Conservation (phyloP, 2,113 vertebrate species). For the Amphiprion ocellaris region DNA sequence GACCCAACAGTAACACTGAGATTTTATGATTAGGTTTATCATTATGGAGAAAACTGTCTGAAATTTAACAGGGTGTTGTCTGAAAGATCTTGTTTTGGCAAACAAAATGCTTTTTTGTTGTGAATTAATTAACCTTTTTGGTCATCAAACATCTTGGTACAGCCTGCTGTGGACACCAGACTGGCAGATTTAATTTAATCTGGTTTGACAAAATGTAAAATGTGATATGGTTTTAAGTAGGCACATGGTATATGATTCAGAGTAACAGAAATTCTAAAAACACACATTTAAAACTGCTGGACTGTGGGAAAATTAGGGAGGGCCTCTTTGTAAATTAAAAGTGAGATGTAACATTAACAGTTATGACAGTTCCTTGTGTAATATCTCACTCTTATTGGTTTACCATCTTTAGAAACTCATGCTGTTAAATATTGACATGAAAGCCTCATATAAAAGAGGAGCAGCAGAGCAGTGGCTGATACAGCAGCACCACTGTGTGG, state of each 20-base stretch:
- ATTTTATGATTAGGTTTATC: too few species aligned
- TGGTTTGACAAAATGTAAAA: not conserved
- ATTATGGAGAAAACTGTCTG: too few species aligned
- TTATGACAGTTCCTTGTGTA: not conserved
- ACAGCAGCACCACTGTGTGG: constrained; percentile 55
- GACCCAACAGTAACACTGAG: too few species aligned
- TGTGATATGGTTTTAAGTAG: too few species aligned
- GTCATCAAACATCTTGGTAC: not conserved
- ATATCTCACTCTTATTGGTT: too few species aligned
- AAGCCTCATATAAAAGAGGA: not conserved
- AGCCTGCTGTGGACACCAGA: not conserved
- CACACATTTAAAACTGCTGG: not conserved
- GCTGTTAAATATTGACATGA: too few species aligned
- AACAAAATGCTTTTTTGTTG: too few species aligned
- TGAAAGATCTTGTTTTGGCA: too few species aligned
- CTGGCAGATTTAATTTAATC: not conserved
- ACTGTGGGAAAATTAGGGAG: not conserved
- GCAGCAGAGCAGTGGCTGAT: not conserved
- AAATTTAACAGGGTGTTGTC: too few species aligned
- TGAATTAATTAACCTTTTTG: not conserved
- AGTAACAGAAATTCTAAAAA: too few species aligned
- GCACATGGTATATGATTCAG: too few species aligned
- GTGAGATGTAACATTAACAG: not conserved
- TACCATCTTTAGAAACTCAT: too few species aligned
- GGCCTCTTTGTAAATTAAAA: not conserved